Evolutionary conservation across 2,888 invertebrate genomes (phyloP).

Genomic region (Hermaeophaga mercurialis): DNA sequence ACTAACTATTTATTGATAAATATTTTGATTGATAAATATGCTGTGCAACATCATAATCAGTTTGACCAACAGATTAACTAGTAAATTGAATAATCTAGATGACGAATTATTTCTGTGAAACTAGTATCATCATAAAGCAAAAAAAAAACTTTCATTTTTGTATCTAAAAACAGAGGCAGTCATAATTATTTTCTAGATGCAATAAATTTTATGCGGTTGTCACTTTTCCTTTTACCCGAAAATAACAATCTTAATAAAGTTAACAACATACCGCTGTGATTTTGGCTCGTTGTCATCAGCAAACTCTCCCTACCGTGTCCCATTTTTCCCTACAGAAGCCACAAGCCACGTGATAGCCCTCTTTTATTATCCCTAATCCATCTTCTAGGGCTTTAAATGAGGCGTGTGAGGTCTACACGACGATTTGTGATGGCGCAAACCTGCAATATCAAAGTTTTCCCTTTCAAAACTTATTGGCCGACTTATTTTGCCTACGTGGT

Average conservation of each 20-base stretch:
- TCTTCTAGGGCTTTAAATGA: slow-evolving; percentile 37
- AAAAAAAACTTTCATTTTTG: too few species aligned
- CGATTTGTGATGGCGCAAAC: slow-evolving; percentile 24
- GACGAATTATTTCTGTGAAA: too few species aligned
- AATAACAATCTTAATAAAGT: slow-evolving; percentile 15
- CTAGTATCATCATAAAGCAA: too few species aligned
- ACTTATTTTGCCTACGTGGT: slow-evolving; percentile 4
- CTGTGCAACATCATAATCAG: too few species aligned
- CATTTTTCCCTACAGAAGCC: slow-evolving; percentile 28
- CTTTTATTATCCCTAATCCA: slow-evolving; percentile 40
- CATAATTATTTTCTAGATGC: too few species aligned
- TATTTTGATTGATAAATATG: too few species aligned
- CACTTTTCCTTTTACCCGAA: slow-evolving; percentile 6
- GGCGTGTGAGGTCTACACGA: slow-evolving; percentile 33
- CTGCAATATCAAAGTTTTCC: slow-evolving; percentile 19
- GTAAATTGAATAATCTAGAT: too few species aligned
- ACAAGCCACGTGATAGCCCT: slow-evolving; percentile 33
- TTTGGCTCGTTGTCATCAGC: slow-evolving; percentile 26
- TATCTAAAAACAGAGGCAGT: too few species aligned
- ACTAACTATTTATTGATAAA: too few species aligned
- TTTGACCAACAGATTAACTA: too few species aligned
- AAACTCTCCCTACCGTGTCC: slow-evolving; percentile 17
- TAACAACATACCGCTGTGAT: slow-evolving; percentile 19
- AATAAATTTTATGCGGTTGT: too few species aligned
- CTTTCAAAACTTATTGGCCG: neutral